Base-by-base conservation (phyloP, 2,888 invertebrate genomes). In the Drosophila emarginata region DNA sequence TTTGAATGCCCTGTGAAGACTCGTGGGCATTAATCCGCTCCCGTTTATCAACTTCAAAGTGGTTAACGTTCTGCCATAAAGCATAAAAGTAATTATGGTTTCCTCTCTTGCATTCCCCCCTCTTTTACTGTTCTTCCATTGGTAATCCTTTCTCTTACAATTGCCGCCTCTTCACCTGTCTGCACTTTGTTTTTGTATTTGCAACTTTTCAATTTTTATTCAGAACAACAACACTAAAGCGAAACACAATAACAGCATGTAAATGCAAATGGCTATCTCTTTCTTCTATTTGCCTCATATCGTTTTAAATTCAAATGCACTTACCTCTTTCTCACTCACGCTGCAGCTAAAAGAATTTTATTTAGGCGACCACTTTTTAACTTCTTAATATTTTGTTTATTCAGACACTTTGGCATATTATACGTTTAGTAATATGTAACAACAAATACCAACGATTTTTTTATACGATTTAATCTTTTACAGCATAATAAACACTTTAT, bases 81-180 rank as follows among this genome's bases (percentile, higher is more conserved):
- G 80, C 72, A 78, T 66, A 69, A 74, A 79, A 67, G 80, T 80
- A 80, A 84, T 81, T 85, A 79, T 74, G 62, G 58, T 32, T 52
- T 54, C 64, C 26, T 59, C 60, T 57, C 57, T 18, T 45, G 45
- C 21, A 18, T 6, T 18, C 18, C 21, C 21, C 12, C 2, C 14
- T 45, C 45, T 11, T 12, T 12, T 11, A 45, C 45, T 21, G 18
- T 45, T 45, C 39, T 39, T 56, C 45, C 37, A 28, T 56, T 28
- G 59, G 45, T 50, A 57, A 52, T 69, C 66, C 63, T 37, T 64
- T 18, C 36, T 56, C 26, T 61, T 64, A 32, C 57, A 64, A 60
- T 53, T 39, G 59, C 61, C 36, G 18, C 53, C 54, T 56, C 40
- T 26, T 61, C 53, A 69, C 59, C 78, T 73, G 76, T 67, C 76